These are phyloP conservation scores for Pipistrellus pipistrellus DNA, from an alignment of 2,797 vertebrate species.

Conservation along the genomic window DNA sequence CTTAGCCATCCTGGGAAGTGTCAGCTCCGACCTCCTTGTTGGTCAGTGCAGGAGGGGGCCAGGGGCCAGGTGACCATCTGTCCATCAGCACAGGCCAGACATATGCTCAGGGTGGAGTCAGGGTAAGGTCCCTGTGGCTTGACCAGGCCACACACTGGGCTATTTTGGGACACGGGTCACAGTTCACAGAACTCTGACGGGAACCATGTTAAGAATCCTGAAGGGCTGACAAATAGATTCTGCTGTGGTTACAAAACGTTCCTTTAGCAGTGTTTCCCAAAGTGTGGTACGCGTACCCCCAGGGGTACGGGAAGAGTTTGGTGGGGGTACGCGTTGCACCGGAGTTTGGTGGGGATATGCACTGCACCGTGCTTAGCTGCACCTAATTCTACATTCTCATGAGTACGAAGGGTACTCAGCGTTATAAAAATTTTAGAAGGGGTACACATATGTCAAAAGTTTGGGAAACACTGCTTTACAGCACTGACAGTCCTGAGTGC, in stretches of 20 bases:
- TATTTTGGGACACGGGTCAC: neutral
- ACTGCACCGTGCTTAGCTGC: too few species aligned
- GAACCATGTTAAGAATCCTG: neutral
- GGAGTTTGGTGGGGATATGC: too few species aligned
- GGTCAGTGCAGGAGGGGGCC: neutral
- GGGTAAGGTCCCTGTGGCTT: neutral
- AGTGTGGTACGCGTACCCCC: too few species aligned
- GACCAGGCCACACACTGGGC: neutral
- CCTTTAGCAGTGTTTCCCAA: neutral
- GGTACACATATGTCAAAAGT: too few species aligned
- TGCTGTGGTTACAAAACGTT: neutral
- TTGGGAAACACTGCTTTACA: too few species aligned
- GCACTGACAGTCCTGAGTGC: neutral
- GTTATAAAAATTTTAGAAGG: too few species aligned
- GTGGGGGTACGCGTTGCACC: too few species aligned
- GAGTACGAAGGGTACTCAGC: too few species aligned
- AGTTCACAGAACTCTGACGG: neutral
- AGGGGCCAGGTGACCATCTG: too few species aligned
- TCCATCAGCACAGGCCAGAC: neutral
- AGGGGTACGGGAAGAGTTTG: too few species aligned
- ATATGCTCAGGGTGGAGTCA: too few species aligned
- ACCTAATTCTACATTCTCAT: too few species aligned
- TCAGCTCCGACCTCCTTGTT: neutral
- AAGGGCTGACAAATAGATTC: neutral
- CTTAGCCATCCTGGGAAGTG: neutral